Evolutionary conservation across 1,140 invertebrate species (phyloP), one percentile per base, ranked within the genome.

Genomic region (Penaeus vannamei): DNA sequence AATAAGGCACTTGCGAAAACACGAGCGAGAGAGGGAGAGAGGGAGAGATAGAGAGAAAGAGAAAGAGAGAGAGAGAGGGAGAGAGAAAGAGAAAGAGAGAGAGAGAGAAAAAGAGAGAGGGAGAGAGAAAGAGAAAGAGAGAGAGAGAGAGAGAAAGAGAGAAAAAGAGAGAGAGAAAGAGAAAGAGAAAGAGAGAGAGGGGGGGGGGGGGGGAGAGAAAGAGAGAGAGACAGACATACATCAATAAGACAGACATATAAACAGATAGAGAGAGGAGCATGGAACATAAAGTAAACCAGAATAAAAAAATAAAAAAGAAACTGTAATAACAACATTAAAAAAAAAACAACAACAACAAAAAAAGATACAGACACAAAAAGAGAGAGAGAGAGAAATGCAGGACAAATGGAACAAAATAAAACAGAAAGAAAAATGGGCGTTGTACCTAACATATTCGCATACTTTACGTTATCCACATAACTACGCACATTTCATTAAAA

Each of bases 101-200:
- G 29, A 26, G 42, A 42, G 84, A 42, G 42, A 62, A 23, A 86
- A 23, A 80, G 53, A 42, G 53, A 59, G 53, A 86, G 62, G 32
- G 62, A 53, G 12, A 26, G 72, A 84, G 60, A 60, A 19, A 60
- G 53, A 66, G 69, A 62, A 46, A 66, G 22, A 14, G 23, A 82
- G 46, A 66, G 69, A 85, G 62, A 69, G 62, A 85, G 84, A 76
- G 84, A 86, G 59, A 36, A 29, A 77, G 42, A 76, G 69, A 77
- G 62, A 85, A 17, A 76, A n/a, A 26, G 29, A 76, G 42, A 85
- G 61, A 85, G 46, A 85, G 26, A 66, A 12, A 66, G 64, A 66
- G 64, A 66, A 12, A 66, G 64, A 26, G 26, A 66, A 7, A 66
- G 64, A 66, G 26, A 26, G 22, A 23, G 64, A 66, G 22, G 7